A percentile compares a stretch with the other conserved stretches of the same genome.
Conservation (phyloP, 2,113 vertebrate genomes). For the Mesocricetus auratus region DNA sequence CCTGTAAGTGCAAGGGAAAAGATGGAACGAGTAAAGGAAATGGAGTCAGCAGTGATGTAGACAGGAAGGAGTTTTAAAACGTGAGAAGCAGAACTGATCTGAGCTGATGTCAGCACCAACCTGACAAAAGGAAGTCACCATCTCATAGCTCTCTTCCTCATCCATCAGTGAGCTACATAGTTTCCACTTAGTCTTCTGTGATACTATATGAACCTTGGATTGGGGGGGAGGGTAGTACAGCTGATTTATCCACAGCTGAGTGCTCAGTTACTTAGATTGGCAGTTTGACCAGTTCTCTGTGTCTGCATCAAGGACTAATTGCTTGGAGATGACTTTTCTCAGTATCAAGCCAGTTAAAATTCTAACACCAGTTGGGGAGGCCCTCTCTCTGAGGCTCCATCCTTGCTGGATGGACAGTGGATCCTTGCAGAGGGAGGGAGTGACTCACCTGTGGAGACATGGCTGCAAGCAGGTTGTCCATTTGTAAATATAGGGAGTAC, state of each 20-base stretch:
- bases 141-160: neutral
- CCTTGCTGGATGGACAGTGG: neutral
- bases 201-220: neutral
- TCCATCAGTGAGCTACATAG: neutral
- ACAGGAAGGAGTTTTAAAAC: neutral
- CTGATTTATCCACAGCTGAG: no score
- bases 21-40: neutral
- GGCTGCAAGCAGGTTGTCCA: neutral
- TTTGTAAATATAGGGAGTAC: neutral
- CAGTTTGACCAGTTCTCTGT: neutral
- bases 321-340: neutral
- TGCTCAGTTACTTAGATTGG: no score
- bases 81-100: neutral
- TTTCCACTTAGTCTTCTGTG: neutral
- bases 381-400: neutral
- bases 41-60: accelerated
- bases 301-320: neutral
- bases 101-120: neutral
- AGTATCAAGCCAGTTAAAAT: neutral
- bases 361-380: neutral
- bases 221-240: no score
- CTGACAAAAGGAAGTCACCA: neutral
- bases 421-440: neutral
- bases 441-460: neutral
- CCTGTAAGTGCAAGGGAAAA: neutral